These are phyloP conservation scores for Cabera pusaria DNA, from an alignment of 2,888 invertebrate species.

Conservation along the genomic window DNA sequence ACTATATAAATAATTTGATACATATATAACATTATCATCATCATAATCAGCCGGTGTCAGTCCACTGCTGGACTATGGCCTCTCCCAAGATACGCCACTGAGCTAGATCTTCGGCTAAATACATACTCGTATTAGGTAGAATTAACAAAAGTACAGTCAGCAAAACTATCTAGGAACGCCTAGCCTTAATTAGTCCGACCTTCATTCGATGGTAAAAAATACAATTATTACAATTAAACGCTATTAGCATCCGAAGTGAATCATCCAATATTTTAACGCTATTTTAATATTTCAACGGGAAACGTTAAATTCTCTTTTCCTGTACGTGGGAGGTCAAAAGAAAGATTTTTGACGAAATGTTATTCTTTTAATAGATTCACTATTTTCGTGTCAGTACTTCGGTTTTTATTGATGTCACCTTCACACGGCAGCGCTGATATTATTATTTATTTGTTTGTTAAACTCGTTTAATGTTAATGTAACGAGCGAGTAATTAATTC, in stretches of 20 bases:
- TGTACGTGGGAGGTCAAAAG: constrained; percentile 35
- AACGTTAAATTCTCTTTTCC: constrained; percentile 53
- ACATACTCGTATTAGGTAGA: too few species aligned
- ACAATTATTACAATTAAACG: constrained; percentile 33
- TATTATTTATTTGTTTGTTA: constrained; percentile 19
- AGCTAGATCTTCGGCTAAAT: too few species aligned
- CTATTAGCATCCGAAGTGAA: constrained; percentile 11
- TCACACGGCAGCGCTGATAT: constrained; percentile 16
- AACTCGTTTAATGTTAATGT: background rate
- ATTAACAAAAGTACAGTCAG: constrained; percentile 2
- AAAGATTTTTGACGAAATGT: constrained; percentile 24
- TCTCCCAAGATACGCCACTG: too few species aligned
- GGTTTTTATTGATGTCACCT: constrained; percentile 25
- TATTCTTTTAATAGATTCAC: constrained; percentile 22
- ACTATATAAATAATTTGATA: too few species aligned
- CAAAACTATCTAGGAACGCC: constrained; percentile 13
- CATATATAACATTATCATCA: too few species aligned
- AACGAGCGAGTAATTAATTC: constrained; percentile 27
- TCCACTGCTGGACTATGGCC: too few species aligned
- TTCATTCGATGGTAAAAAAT: constrained; percentile 42
- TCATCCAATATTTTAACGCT: constrained; percentile 30
- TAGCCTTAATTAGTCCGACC: constrained; percentile 43
- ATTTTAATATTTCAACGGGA: constrained; percentile 47
- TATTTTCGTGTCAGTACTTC: constrained; percentile 20
- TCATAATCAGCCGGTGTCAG: too few species aligned